A percentile compares a stretch with the other conserved stretches of the same genome.
Conservation (phyloP, 1,140 invertebrate genomes). For the Sipha flava region DNA sequence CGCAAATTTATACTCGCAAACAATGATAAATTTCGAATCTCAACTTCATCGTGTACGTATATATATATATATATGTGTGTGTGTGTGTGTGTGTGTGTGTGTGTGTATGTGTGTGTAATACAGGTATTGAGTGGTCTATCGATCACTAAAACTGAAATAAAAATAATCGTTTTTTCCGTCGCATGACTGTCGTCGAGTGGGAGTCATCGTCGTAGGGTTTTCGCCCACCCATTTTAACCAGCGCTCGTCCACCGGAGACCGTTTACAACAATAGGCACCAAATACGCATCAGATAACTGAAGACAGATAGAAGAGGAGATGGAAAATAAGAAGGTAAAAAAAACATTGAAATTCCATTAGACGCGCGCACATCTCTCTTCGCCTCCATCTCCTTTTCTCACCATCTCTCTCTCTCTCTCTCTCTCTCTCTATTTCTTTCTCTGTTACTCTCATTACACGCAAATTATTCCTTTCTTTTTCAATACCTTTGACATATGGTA, state of each 20-base stretch:
- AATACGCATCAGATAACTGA: background rate
- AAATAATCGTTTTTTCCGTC: background rate
- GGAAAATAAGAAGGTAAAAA: background rate
- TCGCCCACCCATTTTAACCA: constrained; percentile 15
- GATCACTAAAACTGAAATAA: background rate
- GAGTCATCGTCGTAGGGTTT: background rate
- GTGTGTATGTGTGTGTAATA: background rate
- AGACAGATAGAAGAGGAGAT: background rate
- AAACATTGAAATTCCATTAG: constrained; percentile 27
- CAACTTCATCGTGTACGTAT: background rate
- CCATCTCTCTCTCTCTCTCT: background rate
- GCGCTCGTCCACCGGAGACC: background rate
- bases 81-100: too few species aligned
- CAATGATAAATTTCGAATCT: background rate
- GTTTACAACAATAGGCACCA: background rate
- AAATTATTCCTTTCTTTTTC: too few species aligned
- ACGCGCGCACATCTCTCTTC: background rate
- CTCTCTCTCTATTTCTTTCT: background rate
- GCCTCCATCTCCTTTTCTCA: too few species aligned
- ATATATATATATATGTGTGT: background rate
- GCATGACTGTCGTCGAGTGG: background rate
- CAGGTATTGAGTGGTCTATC: background rate
- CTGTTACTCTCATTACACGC: background rate
- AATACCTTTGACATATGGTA: too few species aligned
- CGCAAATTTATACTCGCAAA: background rate